Percentiles rank a stretch among this genome's conserved stretches.
Conservation (phyloP, 2,113 vertebrate genomes). For the Rhagologus leucostigma region DNA sequence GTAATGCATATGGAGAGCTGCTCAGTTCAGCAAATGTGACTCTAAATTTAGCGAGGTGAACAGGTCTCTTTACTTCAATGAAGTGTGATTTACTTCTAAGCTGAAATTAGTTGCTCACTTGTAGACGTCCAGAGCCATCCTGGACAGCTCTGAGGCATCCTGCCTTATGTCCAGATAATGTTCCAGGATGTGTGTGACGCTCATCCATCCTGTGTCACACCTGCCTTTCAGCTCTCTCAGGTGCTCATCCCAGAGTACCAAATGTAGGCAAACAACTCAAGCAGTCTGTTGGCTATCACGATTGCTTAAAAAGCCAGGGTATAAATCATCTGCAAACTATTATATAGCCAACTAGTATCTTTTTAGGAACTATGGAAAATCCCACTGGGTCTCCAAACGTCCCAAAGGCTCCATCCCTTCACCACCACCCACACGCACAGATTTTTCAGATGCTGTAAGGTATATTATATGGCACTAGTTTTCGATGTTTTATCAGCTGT, state of each 20-base stretch:
- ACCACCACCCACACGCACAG: background rate
- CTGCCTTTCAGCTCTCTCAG: background rate
- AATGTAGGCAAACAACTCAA: background rate
- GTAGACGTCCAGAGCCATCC: background rate
- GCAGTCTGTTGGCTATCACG: background rate
- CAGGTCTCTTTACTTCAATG: background rate
- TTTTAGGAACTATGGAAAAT: background rate
- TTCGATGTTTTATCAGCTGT: background rate
- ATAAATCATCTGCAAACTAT: background rate
- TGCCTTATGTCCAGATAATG: background rate
- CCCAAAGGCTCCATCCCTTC: background rate
- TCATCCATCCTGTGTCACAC: background rate
- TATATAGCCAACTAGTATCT: background rate
- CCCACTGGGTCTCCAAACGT: background rate
- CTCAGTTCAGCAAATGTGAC: background rate
- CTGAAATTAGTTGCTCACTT: background rate
- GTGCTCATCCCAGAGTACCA: background rate
- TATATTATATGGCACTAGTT: background rate
- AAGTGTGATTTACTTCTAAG: background rate
- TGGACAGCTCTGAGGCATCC: background rate
- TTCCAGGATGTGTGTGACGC: background rate
- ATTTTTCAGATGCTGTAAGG: background rate
- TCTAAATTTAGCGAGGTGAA: background rate
- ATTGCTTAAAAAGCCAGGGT: background rate
- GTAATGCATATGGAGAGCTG: background rate